Base-by-base conservation (phyloP, 2,113 vertebrate genomes). In the Leptodactylus fuscus region DNA sequence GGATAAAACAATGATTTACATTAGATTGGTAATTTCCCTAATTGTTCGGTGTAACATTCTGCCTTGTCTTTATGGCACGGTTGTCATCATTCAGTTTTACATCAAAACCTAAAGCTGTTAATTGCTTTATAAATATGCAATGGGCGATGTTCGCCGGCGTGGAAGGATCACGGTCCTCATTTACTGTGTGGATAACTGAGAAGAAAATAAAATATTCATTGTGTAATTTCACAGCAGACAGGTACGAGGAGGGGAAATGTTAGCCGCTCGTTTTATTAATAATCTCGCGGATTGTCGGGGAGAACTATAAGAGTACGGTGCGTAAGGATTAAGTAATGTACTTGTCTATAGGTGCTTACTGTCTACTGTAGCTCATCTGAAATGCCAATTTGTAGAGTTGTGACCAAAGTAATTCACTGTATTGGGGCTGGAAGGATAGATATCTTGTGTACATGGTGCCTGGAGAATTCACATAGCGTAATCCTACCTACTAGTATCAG, bases 51-150 rank as follows among this genome's bases (percentile, higher is more conserved):
- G 67, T 41, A 49, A 48, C 67, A 29, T 73, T 53, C 55, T 41
- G 29, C 58, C 41, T 60, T 81, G 41, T 70, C 67, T 71, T 73
- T 82, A 70, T 55, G 67, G 29, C 65, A 3, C 46, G 36, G 81
- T 53, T 36, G 46, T 53, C 20, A 73, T 82, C 22, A 73, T 73
- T 73, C 55, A 4, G 29, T 75, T 83, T 83, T 74, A 83, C 70
- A 83, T 75, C 49, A 67, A 74, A 74, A 83, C 20, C 70, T 27
- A 62, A 76, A 85, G 83, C 74, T 38, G 53, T 69, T 67, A 85
- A 78, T 85, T 78, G 74, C 83, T 85, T 78, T 78, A 48, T 85
- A 78, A 85, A 85, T 78, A 85, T 67, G 73, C 58, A 85, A 53
- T 41, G 58, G 55, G 58, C 49, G 34, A 53, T 85, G 74, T 85